These are phyloP conservation scores for Spinus pinus DNA, from an alignment of 2,797 vertebrate genomes.

Conservation along the genomic window DNA sequence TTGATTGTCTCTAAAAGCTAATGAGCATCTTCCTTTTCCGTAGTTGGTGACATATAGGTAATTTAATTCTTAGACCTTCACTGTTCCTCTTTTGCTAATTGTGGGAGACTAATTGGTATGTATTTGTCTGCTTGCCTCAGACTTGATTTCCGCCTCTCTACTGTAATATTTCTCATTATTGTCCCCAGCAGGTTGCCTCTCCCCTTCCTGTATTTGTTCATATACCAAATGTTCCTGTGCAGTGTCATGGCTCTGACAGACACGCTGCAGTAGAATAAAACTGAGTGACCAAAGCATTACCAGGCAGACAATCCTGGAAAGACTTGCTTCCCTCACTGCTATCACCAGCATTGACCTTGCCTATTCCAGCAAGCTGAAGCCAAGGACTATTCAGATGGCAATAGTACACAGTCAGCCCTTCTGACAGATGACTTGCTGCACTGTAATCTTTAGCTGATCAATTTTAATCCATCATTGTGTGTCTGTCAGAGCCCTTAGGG, in stretches of 20 bases:
- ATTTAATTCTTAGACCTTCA: constrained; percentile 26
- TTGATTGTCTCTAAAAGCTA: background rate
- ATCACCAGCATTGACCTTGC: background rate
- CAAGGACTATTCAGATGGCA: background rate
- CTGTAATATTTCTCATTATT: constrained; percentile 52
- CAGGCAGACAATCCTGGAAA: background rate
- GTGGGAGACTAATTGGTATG: constrained; percentile 24
- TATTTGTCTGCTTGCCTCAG: constrained; percentile 35
- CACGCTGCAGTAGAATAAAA: background rate
- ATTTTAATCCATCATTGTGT: background rate
- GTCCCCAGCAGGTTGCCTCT: constrained; percentile 39
- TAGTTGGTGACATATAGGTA: constrained; percentile 2
- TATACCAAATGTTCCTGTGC: background rate
- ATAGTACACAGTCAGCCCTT: background rate
- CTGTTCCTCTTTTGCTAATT: constrained; percentile 13
- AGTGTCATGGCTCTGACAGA: constrained; percentile 6
- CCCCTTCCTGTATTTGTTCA: constrained; percentile 47
- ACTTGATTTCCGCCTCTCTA: constrained; percentile 15
- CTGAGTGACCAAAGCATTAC: background rate
- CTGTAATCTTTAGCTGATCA: background rate
- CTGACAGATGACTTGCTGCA: background rate
- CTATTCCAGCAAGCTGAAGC: background rate
- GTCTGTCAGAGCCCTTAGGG: background rate
- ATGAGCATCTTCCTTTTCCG: background rate
- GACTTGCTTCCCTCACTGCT: background rate